Evolutionary conservation across 2,113 vertebrate species (phyloP), one percentile per base, ranked within the genome.

Genomic region (Morone chrysops): DNA sequence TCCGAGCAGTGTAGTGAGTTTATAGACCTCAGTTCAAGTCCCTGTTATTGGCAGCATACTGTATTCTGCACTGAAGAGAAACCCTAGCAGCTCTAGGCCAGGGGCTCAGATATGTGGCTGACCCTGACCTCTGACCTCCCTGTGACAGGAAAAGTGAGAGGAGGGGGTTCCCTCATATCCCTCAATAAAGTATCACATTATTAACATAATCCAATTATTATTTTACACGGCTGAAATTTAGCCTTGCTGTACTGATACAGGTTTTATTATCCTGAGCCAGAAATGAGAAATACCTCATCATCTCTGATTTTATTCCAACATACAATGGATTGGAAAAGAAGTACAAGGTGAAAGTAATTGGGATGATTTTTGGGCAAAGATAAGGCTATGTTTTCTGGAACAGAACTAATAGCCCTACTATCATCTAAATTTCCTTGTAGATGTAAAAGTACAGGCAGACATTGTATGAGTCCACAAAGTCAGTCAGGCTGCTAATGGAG

Each of bases 361-460:
- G 48, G 47, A 69, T 51, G 54, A 47, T 85, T 87, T 83, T 83
- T 67, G 80, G 72, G 56, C 0, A 22, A 48, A 70, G 82, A 87
- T 81, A 81, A 83, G 82, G 10, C 20, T 60, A 48, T 81, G 73
- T 86, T 82, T 82, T 89, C 68, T 82, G 75, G 80, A 82, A 85
- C 72, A 78, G 81, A 90, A 72, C 80, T 87, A 89, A 90, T 89
- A 81, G 84, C 60, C 36, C 25, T 43, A 51, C 84, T 74, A 73
- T 90, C 82, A 72, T 90, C 83, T 81, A 87, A 81, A 91, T 84
- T 86, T 82, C 87, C 71, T 79, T 36, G 63, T 82, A 87, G 86
- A 90, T 90, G 89, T 89, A 80, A 90, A 90, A 89, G 90, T 89
- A 85, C 81, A 89, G 75, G 81, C 83, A 81, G 87, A 88, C 81